Conservation (phyloP, 2,797 vertebrate genomes). For the Notolepis coatsorum region DNA sequence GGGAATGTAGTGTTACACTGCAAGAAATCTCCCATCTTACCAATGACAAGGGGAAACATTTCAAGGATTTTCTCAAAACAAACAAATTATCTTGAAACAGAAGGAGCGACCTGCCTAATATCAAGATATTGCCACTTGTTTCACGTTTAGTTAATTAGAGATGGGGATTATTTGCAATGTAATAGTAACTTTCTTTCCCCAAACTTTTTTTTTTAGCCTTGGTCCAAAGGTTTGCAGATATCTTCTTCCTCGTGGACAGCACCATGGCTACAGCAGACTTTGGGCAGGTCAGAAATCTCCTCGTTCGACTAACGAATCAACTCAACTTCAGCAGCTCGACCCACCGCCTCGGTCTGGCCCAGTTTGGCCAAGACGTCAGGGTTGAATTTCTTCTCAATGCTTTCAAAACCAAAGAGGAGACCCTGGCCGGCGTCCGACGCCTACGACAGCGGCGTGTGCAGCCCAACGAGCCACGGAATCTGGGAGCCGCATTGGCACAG, state of each 20-base stretch:
- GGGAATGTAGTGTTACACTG: too few species aligned
- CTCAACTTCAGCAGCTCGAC: conserved; percentile 73
- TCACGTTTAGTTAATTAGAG: too few species aligned
- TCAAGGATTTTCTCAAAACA: too few species aligned
- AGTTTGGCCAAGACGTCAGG: conserved; percentile 68
- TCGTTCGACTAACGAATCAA: conserved; percentile 61
- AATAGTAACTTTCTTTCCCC: too few species aligned
- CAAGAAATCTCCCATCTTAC: too few species aligned
- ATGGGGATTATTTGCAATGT: too few species aligned
- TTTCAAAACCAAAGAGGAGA: conserved; percentile 66
- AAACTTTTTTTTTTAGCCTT: conserved; percentile 68
- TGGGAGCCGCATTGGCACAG: conserved; percentile 75
- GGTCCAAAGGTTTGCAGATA: conserved; percentile 78
- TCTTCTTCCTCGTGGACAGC: conserved; percentile 85
- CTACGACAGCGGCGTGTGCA: conserved; percentile 37
- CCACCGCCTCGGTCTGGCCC: conserved; percentile 83
- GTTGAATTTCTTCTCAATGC: conserved; percentile 81
- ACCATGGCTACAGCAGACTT: conserved; percentile 55
- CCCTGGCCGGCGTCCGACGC: conserved; percentile 41
- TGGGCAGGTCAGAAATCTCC: conserved; percentile 56
- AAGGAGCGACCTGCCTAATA: too few species aligned
- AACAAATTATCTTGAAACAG: too few species aligned
- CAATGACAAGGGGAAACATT: too few species aligned
- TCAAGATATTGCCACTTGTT: too few species aligned
- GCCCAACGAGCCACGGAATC: conserved; percentile 51